A percentile compares a stretch with the other conserved stretches of the same genome.
These are phyloP conservation scores for Sphecodes monilicornis DNA, from an alignment of 2,888 invertebrate genomes.

Conservation along the genomic window DNA sequence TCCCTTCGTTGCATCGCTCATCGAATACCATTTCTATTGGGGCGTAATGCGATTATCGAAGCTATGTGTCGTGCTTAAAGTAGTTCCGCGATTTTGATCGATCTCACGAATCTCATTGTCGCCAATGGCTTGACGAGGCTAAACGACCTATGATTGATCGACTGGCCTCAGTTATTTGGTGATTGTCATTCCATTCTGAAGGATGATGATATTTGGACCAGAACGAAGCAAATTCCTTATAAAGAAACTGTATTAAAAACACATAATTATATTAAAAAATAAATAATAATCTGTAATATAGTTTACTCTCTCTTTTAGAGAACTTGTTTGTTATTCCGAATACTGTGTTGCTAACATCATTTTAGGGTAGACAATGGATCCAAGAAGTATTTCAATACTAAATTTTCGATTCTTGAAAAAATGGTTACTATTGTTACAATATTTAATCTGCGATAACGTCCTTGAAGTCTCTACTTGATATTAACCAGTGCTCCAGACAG, in stretches of 20 bases:
- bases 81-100: constrained; percentile 54
- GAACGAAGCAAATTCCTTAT: not conserved
- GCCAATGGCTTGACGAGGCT: constrained; percentile 28
- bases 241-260: not conserved
- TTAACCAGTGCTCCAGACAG: too few relatives aligned
- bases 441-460: too few relatives aligned
- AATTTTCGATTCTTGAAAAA: too few relatives aligned
- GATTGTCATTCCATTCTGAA: not conserved
- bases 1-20: constrained; percentile 11
- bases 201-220: not conserved
- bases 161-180: constrained; percentile 37
- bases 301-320: not conserved
- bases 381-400: too few relatives aligned
- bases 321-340: not conserved
- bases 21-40: constrained; percentile 35
- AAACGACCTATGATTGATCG: constrained; percentile 56
- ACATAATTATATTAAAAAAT: not conserved
- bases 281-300: not conserved
- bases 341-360: too few relatives aligned
- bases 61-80: constrained; percentile 32
- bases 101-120: constrained; percentile 55
- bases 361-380: too few relatives aligned
- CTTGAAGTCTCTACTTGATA: too few relatives aligned
- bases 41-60: constrained; percentile 31
- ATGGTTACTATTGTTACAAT: too few relatives aligned